These are phyloP conservation scores for Chymomyza fuscimana DNA, from an alignment of 2,888 invertebrate genomes.

Conservation along the genomic window DNA sequence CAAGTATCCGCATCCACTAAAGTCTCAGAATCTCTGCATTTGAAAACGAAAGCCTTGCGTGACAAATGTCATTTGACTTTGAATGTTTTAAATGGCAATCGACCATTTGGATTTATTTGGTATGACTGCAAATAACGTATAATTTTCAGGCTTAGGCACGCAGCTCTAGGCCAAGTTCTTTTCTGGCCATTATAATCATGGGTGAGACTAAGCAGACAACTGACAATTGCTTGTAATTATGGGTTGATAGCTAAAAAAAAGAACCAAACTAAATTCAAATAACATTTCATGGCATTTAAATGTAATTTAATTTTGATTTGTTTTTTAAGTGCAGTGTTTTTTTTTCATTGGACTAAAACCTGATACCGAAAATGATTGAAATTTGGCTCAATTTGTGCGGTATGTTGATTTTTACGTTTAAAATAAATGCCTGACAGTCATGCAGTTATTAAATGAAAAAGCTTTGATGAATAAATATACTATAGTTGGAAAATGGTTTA, in stretches of 20 bases:
- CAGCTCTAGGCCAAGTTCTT: conserved; percentile 27
- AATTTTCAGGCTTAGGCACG: conserved; percentile 42
- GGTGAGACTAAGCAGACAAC: conserved; percentile 50
- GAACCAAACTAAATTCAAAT: conserved; percentile 48
- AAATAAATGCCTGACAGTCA: background rate
- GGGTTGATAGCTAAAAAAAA: conserved; percentile 17
- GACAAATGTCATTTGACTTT: conserved; percentile 69
- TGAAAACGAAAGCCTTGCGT: conserved; percentile 60
- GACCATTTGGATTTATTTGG: conserved; percentile 23
- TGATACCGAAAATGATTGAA: background rate
- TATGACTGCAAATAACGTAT: conserved; percentile 33
- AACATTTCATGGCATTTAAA: conserved; percentile 71
- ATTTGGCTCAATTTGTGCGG: background rate
- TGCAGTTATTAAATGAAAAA: background rate
- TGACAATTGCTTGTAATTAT: conserved; percentile 59
- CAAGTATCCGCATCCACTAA: background rate
- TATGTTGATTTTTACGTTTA: too few relatives aligned
- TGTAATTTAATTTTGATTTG: conserved; percentile 49
- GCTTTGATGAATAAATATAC: background rate
- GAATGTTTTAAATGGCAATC: conserved; percentile 13
- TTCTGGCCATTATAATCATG: conserved; percentile 41
- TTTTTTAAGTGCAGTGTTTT: background rate
- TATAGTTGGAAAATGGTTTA: background rate
- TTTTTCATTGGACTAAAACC: background rate
- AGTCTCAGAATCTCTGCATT: conserved; percentile 45